Percentiles rank a stretch among this genome's conserved stretches.
phyloP scores from a whole-genome alignment of 2,888 invertebrate genomes.

The Gerris lacustris region DNA sequence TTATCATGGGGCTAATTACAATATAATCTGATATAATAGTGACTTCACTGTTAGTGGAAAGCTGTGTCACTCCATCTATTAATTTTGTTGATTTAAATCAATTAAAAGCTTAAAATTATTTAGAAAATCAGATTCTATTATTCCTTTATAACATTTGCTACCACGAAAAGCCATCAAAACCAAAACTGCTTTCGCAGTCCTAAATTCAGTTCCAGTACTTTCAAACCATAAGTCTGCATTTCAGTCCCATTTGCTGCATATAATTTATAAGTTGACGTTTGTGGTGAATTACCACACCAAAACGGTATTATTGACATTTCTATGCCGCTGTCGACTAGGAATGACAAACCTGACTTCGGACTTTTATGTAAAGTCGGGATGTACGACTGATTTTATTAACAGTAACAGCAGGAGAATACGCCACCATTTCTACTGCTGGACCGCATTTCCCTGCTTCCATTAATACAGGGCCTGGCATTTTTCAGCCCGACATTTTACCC shows the following conservation, averaged over 20 bases:
- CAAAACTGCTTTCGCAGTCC: not conserved
- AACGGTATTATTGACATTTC: not conserved
- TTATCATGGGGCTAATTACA: not conserved
- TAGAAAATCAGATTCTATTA: not conserved
- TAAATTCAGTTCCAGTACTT: not conserved
- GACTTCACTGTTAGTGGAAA: not conserved
- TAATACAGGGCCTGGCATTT: slow-evolving; percentile 13
- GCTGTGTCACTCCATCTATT: slow-evolving; percentile 11
- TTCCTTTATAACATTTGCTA: not conserved
- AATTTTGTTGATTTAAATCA: slow-evolving; percentile 12
- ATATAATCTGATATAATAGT: not conserved
- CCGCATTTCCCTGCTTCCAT: slow-evolving; percentile 16
- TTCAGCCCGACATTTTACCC: slow-evolving; percentile 11
- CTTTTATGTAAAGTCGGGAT: not conserved
- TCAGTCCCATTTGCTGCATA: slow-evolving; percentile 1
- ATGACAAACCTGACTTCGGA: not conserved
- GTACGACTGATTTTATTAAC: not conserved
- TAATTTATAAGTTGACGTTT: not conserved
- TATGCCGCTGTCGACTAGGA: slow-evolving; percentile 7
- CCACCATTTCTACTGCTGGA: slow-evolving; percentile 11
- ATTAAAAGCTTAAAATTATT: slow-evolving; percentile 12
- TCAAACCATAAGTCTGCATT: not conserved
- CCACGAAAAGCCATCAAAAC: not conserved
- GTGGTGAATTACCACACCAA: not conserved
- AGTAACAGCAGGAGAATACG: slow-evolving; percentile 1